These are phyloP conservation scores for Agrochola macilenta DNA, from an alignment of 2,888 invertebrate species.

Conservation along the genomic window DNA sequence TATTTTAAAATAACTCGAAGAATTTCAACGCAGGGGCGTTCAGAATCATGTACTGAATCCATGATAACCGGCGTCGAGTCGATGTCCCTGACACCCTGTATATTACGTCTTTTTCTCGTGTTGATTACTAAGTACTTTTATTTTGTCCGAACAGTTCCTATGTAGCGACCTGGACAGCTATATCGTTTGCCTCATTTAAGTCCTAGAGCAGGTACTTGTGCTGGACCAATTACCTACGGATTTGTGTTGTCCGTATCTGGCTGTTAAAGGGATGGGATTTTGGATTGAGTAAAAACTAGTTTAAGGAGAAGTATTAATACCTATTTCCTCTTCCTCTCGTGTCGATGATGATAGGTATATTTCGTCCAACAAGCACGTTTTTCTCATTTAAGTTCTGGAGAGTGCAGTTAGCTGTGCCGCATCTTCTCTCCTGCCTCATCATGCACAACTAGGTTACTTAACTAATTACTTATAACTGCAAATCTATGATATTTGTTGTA, in stretches of 20 bases:
- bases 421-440: background rate
- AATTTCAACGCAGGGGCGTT: no score
- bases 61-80: no score
- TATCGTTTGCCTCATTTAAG: background rate
- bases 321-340: background rate
- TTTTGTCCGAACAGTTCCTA: background rate
- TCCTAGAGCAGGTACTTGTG: background rate
- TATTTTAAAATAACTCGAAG: no score
- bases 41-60: no score
- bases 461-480: background rate
- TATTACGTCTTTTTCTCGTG: background rate
- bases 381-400: background rate
- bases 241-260: constrained; percentile 18
- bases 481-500: no score
- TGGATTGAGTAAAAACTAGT: background rate
- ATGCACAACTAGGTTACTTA: background rate
- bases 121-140: background rate
- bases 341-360: background rate
- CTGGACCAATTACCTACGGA: constrained; percentile 28
- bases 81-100: no score
- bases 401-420: background rate
- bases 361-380: background rate
- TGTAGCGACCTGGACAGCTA: background rate
- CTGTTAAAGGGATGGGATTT: background rate
- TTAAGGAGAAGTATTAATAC: background rate